These are phyloP conservation scores for Xiphophorus hellerii DNA, from an alignment of 2,113 vertebrate genomes.

Conservation along the genomic window DNA sequence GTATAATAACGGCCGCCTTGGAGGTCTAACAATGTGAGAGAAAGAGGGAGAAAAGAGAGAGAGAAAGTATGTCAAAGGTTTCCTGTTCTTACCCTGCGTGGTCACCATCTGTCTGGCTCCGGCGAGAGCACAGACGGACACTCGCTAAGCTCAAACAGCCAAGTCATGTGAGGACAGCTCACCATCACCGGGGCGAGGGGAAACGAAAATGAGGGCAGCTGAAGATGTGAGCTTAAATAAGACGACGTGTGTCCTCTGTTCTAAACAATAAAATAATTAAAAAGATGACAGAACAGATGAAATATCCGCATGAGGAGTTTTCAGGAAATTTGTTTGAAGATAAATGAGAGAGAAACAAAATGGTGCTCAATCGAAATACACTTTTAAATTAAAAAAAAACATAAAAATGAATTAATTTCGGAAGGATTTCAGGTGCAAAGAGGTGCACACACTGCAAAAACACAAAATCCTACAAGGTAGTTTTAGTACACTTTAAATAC, in stretches of 20 bases:
- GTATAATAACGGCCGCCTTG: conserved; percentile 19
- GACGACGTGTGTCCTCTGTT: too few relatives aligned
- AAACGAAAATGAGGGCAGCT: conserved; percentile 56
- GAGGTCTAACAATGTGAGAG: conserved; percentile 16
- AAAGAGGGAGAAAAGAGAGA: neutral
- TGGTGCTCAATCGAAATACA: too few relatives aligned
- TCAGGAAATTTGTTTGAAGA: neutral
- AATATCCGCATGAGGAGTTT: neutral
- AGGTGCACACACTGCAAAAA: too few relatives aligned
- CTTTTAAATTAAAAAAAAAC: too few relatives aligned
- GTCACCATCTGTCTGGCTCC: conserved; percentile 76
- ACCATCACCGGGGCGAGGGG: conserved; percentile 45
- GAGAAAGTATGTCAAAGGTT: conserved; percentile 41
- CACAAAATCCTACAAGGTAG: too few relatives aligned
- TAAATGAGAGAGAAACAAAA: too few relatives aligned
- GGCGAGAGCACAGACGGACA: conserved; percentile 68
- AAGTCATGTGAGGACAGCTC: conserved; percentile 68
- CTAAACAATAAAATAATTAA: neutral
- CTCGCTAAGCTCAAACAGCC: conserved; percentile 72
- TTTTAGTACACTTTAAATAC: too few relatives aligned
- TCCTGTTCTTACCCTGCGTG: conserved; percentile 52
- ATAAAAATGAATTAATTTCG: too few relatives aligned
- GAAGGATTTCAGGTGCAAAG: too few relatives aligned
- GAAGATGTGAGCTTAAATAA: conserved; percentile 20
- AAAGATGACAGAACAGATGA: conserved; percentile 28